These are phyloP conservation scores for Scaptomyza parva DNA, from an alignment of 2,888 invertebrate species.

Conservation along the genomic window DNA sequence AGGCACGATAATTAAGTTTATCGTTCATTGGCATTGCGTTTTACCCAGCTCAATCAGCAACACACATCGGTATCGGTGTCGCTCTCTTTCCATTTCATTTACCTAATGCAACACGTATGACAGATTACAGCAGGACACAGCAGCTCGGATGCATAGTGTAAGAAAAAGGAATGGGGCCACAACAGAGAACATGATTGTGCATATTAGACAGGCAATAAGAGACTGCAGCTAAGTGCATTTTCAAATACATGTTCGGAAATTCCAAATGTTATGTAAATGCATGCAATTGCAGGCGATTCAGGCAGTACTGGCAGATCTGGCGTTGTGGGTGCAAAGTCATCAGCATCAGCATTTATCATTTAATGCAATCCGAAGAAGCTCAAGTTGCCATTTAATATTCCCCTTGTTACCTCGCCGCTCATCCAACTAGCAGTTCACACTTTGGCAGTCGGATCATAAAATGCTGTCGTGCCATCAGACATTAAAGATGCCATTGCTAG, in stretches of 20 bases:
- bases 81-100: conserved; percentile 1
- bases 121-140: conserved; percentile 64
- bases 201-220: conserved; percentile 54
- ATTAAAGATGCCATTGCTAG: conserved; percentile 72
- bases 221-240: conserved; percentile 67
- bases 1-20: conserved; percentile 83
- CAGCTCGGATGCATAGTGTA: not conserved
- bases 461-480: conserved; percentile 60
- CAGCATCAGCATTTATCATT: conserved; percentile 25
- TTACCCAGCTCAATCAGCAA: conserved; percentile 14
- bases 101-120: conserved; percentile 53
- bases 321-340: conserved; percentile 17
- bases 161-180: conserved; percentile 5
- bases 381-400: conserved; percentile 3
- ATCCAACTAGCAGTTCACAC: conserved; percentile 36
- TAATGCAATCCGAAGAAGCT: not conserved
- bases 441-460: conserved; percentile 38
- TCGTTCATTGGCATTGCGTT: conserved; percentile 77
- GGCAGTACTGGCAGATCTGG: not conserved
- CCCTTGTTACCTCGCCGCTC: not conserved
- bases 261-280: conserved; percentile 44
- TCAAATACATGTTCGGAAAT: conserved; percentile 54
- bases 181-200: conserved; percentile 56
- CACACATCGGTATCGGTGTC: not conserved
- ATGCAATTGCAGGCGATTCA: conserved; percentile 9